phyloP scores from a whole-genome alignment of 2,888 invertebrate genomes.

The Ophioninae sp. region DNA sequence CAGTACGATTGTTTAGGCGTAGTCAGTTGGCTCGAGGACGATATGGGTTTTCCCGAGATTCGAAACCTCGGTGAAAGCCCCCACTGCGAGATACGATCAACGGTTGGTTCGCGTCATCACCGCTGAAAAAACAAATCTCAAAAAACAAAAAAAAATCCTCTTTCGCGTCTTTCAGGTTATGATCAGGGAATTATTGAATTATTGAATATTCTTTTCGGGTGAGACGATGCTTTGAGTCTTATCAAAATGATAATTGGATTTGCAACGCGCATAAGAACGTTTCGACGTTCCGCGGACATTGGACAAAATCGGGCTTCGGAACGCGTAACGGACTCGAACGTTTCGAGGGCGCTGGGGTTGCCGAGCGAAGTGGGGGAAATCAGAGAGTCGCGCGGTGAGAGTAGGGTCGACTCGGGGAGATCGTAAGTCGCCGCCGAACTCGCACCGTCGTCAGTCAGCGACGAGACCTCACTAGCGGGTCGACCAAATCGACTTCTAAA shows the following conservation, averaged over 20 bases:
- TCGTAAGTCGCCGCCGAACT: not conserved
- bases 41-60: slow-evolving; percentile 70
- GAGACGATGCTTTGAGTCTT: not conserved
- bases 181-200: not conserved
- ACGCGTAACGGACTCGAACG: not conserved
- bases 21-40: slow-evolving; percentile 63
- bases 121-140: too few species aligned
- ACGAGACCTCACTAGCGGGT: slow-evolving; percentile 19
- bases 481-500: not conserved
- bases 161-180: not conserved
- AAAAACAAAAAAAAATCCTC: too few species aligned
- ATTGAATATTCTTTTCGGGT: not conserved
- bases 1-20: slow-evolving; percentile 33
- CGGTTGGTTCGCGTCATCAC: not conserved
- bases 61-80: slow-evolving; percentile 21
- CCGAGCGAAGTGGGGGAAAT: not conserved
- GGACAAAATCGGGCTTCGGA: not conserved
- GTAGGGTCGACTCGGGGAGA: not conserved
- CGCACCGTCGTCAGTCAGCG: slow-evolving; percentile 29
- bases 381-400: not conserved
- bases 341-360: not conserved
- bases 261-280: not conserved
- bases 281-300: not conserved
- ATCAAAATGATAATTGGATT: not conserved
- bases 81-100: slow-evolving; percentile 16